Conservation (phyloP, 2,888 invertebrate species). For the Watsonalla binaria region DNA sequence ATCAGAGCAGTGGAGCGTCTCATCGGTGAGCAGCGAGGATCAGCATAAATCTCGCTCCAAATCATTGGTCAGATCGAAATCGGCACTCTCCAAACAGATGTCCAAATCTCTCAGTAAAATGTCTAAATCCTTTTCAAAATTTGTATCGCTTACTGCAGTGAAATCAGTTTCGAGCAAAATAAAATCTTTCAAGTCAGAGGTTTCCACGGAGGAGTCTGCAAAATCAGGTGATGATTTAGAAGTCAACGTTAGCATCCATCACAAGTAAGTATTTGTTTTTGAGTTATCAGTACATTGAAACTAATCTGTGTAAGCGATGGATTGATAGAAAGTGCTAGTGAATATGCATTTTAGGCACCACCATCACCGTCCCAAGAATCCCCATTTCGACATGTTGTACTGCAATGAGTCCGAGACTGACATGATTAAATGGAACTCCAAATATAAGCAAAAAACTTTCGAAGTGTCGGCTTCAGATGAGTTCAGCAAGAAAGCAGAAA, state of each 20-base stretch:
- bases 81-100: slow-evolving; percentile 12
- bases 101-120: slow-evolving; percentile 24
- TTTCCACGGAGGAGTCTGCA: slow-evolving; percentile 16
- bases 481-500: slow-evolving; percentile 68
- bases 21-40: slow-evolving; percentile 23
- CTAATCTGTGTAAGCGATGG: too few relatives aligned
- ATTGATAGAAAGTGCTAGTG: not conserved
- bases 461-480: slow-evolving; percentile 71
- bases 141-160: slow-evolving; percentile 31
- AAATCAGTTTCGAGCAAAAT: slow-evolving; percentile 22
- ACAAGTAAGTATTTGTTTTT: slow-evolving; percentile 12
- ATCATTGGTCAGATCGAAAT: slow-evolving; percentile 28
- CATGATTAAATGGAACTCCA: slow-evolving; percentile 73
- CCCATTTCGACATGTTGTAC: slow-evolving; percentile 62
- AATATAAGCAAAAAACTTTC: slow-evolving; percentile 60
- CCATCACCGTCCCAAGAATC: slow-evolving; percentile 31
- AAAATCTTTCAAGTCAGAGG: slow-evolving; percentile 18
- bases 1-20: slow-evolving; percentile 41
- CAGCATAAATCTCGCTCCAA: slow-evolving; percentile 30
- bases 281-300: too few relatives aligned
- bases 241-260: slow-evolving; percentile 30
- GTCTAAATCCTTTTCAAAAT: slow-evolving; percentile 39
- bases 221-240: slow-evolving; percentile 43
- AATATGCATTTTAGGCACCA: not conserved
- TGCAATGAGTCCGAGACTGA: slow-evolving; percentile 68